A percentile compares a stretch with the other conserved stretches of the same genome.
Conservation (phyloP, 2,113 vertebrate genomes). For the Phocoena sinus region DNA sequence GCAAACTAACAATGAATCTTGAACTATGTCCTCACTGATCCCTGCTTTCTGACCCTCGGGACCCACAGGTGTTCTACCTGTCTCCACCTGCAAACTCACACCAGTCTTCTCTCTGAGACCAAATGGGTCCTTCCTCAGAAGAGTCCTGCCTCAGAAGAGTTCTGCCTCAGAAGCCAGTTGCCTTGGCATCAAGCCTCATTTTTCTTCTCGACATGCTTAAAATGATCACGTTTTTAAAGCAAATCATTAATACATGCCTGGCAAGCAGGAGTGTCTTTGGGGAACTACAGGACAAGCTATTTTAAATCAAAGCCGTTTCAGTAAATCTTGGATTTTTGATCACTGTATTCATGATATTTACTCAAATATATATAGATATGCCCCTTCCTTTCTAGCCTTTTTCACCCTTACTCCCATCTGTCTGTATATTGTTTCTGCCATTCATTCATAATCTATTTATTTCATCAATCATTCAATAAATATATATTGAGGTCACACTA, state of each 20-base stretch:
- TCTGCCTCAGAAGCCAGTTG: not conserved
- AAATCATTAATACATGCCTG: not conserved
- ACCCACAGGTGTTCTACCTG: not conserved
- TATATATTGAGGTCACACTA: not conserved
- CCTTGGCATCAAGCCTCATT: not conserved
- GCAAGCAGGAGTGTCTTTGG: not conserved
- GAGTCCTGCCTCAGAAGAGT: not conserved
- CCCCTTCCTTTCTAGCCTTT: not conserved
- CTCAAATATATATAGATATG: not conserved
- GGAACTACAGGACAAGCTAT: not conserved
- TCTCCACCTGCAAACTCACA: not conserved
- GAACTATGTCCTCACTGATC: not conserved
- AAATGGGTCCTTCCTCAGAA: not conserved
- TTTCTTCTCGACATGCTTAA: not conserved
- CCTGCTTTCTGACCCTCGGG: not conserved
- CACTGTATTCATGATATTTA: not conserved
- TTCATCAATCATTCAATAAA: not conserved
- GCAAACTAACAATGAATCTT: not conserved
- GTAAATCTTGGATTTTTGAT: not conserved
- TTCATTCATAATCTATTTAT: not conserved
- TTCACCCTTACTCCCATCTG: not conserved
- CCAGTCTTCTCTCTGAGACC: not conserved
- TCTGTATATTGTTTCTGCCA: not conserved
- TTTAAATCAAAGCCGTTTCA: not conserved
- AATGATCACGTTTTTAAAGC: not conserved